Evolutionary conservation across 2,113 vertebrate species (phyloP).

Genomic region (Perccottus glenii): DNA sequence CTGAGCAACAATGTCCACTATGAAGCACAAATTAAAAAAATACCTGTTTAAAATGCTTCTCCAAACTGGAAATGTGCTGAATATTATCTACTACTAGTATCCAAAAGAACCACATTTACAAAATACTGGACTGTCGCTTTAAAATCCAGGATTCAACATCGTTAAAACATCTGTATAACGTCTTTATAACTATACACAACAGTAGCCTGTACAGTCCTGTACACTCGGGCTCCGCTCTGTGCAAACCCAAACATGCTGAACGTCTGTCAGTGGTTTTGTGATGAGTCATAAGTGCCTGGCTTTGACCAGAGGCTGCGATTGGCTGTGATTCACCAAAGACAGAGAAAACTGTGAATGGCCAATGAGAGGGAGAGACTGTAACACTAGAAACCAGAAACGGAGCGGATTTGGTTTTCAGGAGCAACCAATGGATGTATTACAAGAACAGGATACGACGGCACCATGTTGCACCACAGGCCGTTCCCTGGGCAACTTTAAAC

Average conservation of each 20-base stretch:
- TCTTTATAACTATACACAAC: constrained; percentile 60
- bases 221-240: constrained; percentile 58
- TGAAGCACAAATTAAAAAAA: no score
- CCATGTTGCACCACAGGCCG: not conserved
- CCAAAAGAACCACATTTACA: not conserved
- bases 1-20: no score
- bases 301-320: constrained; percentile 67
- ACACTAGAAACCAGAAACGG: constrained; percentile 47
- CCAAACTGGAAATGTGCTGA: not conserved
- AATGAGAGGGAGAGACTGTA: constrained; percentile 26
- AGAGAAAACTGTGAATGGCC: not conserved
- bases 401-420: constrained; percentile 35
- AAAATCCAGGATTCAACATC: constrained; percentile 58
- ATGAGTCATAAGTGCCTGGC: constrained; percentile 65
- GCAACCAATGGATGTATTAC: not conserved
- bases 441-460: not conserved
- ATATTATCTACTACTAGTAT: not conserved
- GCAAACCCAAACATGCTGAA: constrained; percentile 60
- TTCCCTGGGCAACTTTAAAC: not conserved
- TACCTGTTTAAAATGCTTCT: not conserved
- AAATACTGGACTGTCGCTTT: not conserved
- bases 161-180: constrained; percentile 49
- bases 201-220: constrained; percentile 68
- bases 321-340: constrained; percentile 57
- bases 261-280: constrained; percentile 44